Conservation (phyloP, 2,797 vertebrate genomes). For the Pterois miles region DNA sequence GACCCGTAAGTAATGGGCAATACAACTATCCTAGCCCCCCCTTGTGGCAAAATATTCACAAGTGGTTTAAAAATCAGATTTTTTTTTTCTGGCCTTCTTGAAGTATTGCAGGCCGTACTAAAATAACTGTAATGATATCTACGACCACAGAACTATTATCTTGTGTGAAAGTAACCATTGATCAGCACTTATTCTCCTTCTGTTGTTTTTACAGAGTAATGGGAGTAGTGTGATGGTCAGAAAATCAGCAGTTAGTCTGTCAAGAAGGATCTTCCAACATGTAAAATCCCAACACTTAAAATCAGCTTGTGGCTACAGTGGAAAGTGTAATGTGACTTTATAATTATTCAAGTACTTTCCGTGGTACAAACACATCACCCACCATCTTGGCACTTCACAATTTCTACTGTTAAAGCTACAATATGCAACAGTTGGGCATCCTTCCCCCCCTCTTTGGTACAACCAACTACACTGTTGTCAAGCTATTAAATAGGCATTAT, state of each 20-base stretch:
- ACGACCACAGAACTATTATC: neutral
- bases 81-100: neutral
- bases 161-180: conserved; percentile 6
- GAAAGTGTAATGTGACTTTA: conserved; percentile 4
- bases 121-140: conserved; percentile 17
- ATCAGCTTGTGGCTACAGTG: conserved; percentile 15
- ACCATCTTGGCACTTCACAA: neutral
- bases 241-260: conserved; percentile 21
- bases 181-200: conserved; percentile 12
- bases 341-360: neutral
- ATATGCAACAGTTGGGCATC: neutral
- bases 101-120: neutral
- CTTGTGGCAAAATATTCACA: conserved; percentile 67
- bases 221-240: conserved; percentile 9
- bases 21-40: conserved; percentile 65
- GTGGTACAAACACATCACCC: conserved; percentile 1
- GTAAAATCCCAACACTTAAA: conserved; percentile 3
- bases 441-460: neutral
- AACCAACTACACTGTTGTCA: too few relatives aligned
- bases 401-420: neutral
- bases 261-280: conserved; percentile 11
- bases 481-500: too few relatives aligned
- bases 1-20: conserved; percentile 17
- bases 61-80: conserved; percentile 4
- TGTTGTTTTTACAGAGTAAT: conserved; percentile 31